Evolutionary conservation across 2,797 vertebrate species (phyloP), one percentile per base, ranked within the genome.

Genomic region (Chanos chanos): DNA sequence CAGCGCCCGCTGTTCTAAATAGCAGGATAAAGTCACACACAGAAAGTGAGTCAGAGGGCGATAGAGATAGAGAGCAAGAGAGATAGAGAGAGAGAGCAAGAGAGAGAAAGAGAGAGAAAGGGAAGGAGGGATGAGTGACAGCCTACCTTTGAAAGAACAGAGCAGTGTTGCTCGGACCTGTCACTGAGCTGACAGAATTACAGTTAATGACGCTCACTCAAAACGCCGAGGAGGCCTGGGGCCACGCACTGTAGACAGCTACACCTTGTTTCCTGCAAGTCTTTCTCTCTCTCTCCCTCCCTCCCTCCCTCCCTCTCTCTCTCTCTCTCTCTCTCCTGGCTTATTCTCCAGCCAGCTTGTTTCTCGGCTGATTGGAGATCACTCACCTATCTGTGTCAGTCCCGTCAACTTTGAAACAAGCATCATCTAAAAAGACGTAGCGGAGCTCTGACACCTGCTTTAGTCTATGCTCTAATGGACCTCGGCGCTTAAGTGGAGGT

Each of bases 161-260:
- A 80, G 79, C 70, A 59, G 63, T 73, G 74, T 75, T 64, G 69
- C 77, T 77, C 71, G 57, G 76, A 72, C 71, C 62, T 76, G 73
- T 78, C 73, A 80, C 70, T 43, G 54, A 82, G 70, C 73, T 86
- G 87, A 86, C 86, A 84, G 83, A 77, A 80, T 82, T 80, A 87
- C 61, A 78, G 77, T 78, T 82, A 81, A 83, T 81, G 77, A 85
- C 80, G 80, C 78, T 84, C 81, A 77, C 60, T 76, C 73, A 72
- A 66, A 78, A 66, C 78, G 76, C 78, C 77, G 70, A 61, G 80
- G 74, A 81, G 69, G 74, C 78, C 79, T 83, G 8, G 30, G 74
- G 81, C 69, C 75, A 69, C 25, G 21, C 73, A 71, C 16, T 47
- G 4, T 43, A 61, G 22, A 44, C 47, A 34, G 13, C 53, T 27